A percentile compares a stretch with the other conserved stretches of the same genome.
These are phyloP conservation scores for Xanthia icteritia DNA, from an alignment of 2,888 invertebrate genomes.

Conservation along the genomic window DNA sequence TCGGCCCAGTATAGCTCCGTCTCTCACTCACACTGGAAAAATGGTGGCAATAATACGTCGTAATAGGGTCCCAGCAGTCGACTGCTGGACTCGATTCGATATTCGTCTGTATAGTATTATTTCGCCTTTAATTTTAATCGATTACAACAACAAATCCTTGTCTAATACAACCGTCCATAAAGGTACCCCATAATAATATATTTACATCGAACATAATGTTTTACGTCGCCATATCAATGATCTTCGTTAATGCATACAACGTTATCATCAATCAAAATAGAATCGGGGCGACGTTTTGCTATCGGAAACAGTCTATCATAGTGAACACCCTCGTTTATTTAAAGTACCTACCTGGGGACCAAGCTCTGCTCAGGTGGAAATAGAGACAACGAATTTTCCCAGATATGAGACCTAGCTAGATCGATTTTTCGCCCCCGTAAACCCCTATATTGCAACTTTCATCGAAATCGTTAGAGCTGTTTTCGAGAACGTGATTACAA, in stretches of 20 bases:
- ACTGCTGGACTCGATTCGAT: too few species aligned
- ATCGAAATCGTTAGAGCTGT: too few species aligned
- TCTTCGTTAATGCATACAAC: constrained; percentile 60
- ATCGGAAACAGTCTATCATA: constrained; percentile 68
- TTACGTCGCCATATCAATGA: constrained; percentile 49
- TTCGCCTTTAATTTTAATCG: background rate
- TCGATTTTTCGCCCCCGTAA: too few species aligned
- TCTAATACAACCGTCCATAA: constrained; percentile 12
- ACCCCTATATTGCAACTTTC: too few species aligned
- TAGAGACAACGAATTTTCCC: too few species aligned
- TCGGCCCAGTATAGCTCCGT: too few species aligned
- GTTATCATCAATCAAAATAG: constrained; percentile 68
- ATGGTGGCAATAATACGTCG: too few species aligned
- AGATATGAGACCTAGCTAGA: too few species aligned
- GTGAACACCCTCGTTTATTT: constrained; percentile 57
- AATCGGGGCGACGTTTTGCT: constrained; percentile 50
- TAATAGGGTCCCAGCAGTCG: too few species aligned
- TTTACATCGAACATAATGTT: constrained; percentile 32
- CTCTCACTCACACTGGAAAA: too few species aligned
- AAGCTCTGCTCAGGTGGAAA: too few species aligned
- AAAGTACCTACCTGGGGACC: background rate
- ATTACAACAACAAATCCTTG: constrained; percentile 13
- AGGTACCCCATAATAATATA: constrained; percentile 22
- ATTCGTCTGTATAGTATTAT: background rate
- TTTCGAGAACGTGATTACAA: too few species aligned